These are phyloP conservation scores for Pipistrellus kuhlii DNA, from an alignment of 2,797 vertebrate genomes.

Conservation along the genomic window DNA sequence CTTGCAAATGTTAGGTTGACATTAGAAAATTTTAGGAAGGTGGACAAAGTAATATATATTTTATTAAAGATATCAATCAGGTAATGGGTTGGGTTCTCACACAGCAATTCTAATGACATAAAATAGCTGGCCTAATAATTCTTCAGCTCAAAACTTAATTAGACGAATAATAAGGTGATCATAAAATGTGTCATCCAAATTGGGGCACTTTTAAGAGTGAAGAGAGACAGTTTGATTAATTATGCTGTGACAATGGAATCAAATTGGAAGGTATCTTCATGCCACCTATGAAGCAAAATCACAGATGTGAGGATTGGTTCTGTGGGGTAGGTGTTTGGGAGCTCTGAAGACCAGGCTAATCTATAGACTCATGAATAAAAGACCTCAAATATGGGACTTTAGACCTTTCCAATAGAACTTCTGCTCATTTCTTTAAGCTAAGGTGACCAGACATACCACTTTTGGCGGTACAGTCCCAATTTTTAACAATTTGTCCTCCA, in stretches of 20 bases:
- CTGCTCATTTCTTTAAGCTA: neutral
- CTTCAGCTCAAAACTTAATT: slow-evolving; percentile 33
- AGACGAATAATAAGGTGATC: slow-evolving; percentile 37
- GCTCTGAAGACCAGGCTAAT: neutral
- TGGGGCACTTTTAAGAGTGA: neutral
- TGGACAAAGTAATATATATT: neutral
- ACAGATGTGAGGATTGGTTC: neutral
- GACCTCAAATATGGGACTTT: neutral
- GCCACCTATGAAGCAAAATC: neutral
- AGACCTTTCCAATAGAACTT: neutral
- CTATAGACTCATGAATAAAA: neutral
- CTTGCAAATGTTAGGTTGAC: slow-evolving; percentile 7
- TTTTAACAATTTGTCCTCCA: too few relatives aligned
- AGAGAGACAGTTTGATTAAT: slow-evolving; percentile 19
- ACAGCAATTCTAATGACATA: neutral
- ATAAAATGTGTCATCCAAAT: slow-evolving; percentile 47
- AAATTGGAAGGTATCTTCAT: neutral
- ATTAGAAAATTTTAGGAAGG: neutral
- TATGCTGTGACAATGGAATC: neutral
- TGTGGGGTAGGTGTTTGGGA: neutral
- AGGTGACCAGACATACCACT: too few relatives aligned
- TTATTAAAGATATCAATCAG: slow-evolving; percentile 29
- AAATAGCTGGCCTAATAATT: slow-evolving; percentile 28
- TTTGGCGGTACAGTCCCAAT: too few relatives aligned
- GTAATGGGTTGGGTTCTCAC: slow-evolving; percentile 31